These are phyloP conservation scores for Bombus pyrosoma DNA, from an alignment of 1,140 invertebrate genomes.

Conservation along the genomic window DNA sequence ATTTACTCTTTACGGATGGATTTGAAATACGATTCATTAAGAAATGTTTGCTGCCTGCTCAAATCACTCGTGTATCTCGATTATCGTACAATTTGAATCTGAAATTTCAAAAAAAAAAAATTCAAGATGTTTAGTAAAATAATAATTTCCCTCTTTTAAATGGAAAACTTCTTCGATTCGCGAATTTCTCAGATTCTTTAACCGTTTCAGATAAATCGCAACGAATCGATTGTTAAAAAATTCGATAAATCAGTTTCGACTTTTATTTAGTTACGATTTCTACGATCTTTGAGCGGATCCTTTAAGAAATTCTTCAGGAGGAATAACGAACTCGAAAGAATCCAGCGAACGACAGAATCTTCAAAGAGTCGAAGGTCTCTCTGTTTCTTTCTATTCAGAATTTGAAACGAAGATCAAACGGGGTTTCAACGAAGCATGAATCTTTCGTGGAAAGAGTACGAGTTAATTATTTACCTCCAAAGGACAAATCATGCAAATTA, in stretches of 20 bases:
- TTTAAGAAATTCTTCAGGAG: not conserved
- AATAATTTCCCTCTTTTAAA: no score
- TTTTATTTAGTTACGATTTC: not conserved
- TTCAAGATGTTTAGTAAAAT: not conserved
- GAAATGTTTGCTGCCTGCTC: no score
- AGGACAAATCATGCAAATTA: not conserved
- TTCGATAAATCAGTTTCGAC: not conserved
- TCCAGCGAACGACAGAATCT: not conserved
- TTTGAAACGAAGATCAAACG: not conserved
- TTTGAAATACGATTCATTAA: no score
- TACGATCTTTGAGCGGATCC: not conserved
- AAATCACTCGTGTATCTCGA: no score
- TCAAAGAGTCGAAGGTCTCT: not conserved
- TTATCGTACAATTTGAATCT: no score
- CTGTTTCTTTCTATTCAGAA: not conserved
- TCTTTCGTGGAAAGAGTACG: not conserved
- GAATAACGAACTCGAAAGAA: slow-evolving; percentile 17
- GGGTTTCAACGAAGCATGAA: not conserved
- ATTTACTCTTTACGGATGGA: no score
- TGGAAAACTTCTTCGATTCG: not conserved
- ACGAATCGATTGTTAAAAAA: not conserved
- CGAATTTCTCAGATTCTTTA: not conserved
- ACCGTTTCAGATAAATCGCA: no score
- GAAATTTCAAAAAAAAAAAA: not conserved
- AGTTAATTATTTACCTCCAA: not conserved